These are phyloP conservation scores for Coecobrya sp. DNA, from an alignment of 2,888 invertebrate species.

Conservation along the genomic window DNA sequence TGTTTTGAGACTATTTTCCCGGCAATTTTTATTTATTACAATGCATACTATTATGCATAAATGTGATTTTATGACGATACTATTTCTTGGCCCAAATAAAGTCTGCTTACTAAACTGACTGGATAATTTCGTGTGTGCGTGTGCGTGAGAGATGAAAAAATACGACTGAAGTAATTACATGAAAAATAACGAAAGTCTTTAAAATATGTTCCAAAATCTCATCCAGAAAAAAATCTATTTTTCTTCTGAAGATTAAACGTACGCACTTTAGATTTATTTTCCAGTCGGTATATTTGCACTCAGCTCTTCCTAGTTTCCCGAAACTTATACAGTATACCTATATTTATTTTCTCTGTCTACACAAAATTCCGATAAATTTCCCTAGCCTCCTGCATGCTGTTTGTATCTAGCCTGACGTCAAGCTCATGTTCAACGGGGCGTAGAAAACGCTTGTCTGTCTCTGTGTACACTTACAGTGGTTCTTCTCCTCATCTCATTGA, in stretches of 20 bases:
- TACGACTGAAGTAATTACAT: not conserved
- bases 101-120: too few species aligned
- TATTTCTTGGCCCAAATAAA: too few species aligned
- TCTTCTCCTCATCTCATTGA: constrained; percentile 66
- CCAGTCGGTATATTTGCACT: not conserved
- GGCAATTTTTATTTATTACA: not conserved
- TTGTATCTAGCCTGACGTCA: not conserved
- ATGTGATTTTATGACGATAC: too few species aligned
- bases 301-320: not conserved
- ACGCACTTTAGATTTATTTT: not conserved
- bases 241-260: not conserved
- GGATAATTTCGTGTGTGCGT: not conserved
- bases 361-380: not conserved
- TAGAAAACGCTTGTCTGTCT: constrained; percentile 50
- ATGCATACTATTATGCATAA: not conserved
- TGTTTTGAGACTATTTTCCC: not conserved
- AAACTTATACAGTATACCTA: not conserved
- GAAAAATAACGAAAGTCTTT: too few species aligned
- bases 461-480: constrained; percentile 9
- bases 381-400: not conserved
- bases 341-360: not conserved
- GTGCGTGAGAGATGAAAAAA: too few species aligned
- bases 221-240: not conserved
- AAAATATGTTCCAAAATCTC: not conserved
- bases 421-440: constrained; percentile 29